Percentiles rank a stretch among this genome's conserved stretches.
These are phyloP conservation scores for Brachionus rotundiformis DNA, from an alignment of 1,140 invertebrate species.

Conservation along the genomic window DNA sequence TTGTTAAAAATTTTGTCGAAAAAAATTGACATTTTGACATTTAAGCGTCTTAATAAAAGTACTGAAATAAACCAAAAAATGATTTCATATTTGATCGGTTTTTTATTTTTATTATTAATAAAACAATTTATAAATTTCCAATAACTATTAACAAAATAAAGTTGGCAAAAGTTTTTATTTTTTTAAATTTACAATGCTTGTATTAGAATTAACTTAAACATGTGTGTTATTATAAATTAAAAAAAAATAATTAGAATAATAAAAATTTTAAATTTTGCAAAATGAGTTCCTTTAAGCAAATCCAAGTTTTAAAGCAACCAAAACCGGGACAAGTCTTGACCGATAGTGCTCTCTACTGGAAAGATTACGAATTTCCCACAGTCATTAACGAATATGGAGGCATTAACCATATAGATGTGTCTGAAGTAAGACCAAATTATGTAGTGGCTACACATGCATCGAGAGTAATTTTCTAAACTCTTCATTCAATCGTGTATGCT, in stretches of 20 bases:
- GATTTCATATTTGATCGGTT: too few species aligned
- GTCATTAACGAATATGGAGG: constrained; percentile 86
- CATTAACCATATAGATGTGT: constrained; percentile 86
- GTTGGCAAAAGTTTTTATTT: constrained; percentile 44
- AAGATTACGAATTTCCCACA: constrained; percentile 76
- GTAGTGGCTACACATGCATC: constrained; percentile 87
- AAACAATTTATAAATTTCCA: too few species aligned
- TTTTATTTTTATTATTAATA: neutral
- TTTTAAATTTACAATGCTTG: neutral
- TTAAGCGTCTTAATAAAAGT: too few species aligned
- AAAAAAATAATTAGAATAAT: constrained; percentile 31
- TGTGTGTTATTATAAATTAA: neutral
- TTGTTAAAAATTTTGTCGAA: too few species aligned
- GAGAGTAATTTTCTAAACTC: constrained; percentile 67
- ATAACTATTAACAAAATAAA: neutral
- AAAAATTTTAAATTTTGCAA: neutral
- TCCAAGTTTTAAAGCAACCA: constrained; percentile 53
- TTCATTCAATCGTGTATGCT: neutral
- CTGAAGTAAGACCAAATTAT: constrained; percentile 79
- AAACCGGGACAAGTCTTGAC: constrained; percentile 66
- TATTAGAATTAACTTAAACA: neutral
- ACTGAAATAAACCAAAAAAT: too few species aligned
- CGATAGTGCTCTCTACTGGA: constrained; percentile 79
- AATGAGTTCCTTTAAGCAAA: constrained; percentile 45
- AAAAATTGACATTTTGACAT: too few species aligned